phyloP scores from a whole-genome alignment of 1,140 invertebrate genomes.

The Drosophila ambigua region DNA sequence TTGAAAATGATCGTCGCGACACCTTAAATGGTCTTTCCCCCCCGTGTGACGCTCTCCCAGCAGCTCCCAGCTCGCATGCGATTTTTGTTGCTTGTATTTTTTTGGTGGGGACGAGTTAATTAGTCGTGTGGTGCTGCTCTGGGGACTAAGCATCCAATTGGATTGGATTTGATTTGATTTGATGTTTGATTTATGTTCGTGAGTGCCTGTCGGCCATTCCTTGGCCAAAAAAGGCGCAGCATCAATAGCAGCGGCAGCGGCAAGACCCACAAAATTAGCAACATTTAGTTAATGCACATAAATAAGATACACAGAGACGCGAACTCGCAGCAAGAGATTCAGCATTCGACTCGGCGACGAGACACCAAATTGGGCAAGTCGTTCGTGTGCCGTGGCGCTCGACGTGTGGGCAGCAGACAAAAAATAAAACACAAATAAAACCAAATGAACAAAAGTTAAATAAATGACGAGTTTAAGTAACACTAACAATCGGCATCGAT shows the following conservation, averaged over 20 bases:
- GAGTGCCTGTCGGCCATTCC: constrained; percentile 34
- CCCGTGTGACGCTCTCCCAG: not conserved
- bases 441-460: constrained; percentile 38
- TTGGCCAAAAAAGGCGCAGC: constrained; percentile 62
- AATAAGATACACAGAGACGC: constrained; percentile 37
- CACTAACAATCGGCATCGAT: constrained; percentile 60
- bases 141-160: not conserved
- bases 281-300: constrained; percentile 79
- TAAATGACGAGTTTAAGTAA: constrained; percentile 59
- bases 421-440: not conserved
- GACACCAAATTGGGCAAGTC: constrained; percentile 70
- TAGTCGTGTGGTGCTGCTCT: constrained; percentile 52
- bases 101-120: constrained; percentile 57
- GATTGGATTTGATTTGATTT: constrained; percentile 11
- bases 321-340: constrained; percentile 25
- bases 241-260: constrained; percentile 10
- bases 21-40: constrained; percentile 55
- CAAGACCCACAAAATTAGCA: constrained; percentile 68
- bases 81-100: constrained; percentile 17
- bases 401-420: constrained; percentile 44
- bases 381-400: constrained; percentile 63
- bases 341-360: constrained; percentile 29
- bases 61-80: constrained; percentile 15
- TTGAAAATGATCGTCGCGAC: constrained; percentile 47
- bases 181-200: constrained; percentile 34